phyloP scores from a whole-genome alignment of 2,888 invertebrate species.

The Lochmaea capreae region DNA sequence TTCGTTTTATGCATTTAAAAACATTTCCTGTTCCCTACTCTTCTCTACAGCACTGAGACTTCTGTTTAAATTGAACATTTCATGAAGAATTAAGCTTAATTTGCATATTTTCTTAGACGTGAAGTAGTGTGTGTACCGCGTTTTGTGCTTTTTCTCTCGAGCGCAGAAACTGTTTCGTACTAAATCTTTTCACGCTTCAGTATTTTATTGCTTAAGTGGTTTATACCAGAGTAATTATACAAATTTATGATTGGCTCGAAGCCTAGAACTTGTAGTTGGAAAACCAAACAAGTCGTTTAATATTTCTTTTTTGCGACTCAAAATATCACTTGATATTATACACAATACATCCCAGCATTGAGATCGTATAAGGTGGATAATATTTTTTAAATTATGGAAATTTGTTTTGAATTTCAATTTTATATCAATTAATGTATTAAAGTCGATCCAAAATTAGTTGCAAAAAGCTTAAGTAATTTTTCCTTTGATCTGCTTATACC shows the following conservation, averaged over 20 bases:
- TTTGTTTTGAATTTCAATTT: no score
- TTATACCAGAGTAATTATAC: conserved; percentile 52
- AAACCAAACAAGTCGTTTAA: conserved; percentile 34
- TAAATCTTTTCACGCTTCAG: conserved; percentile 51
- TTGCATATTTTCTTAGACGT: conserved; percentile 42
- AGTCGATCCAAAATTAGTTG: no score
- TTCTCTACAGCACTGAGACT: conserved; percentile 6
- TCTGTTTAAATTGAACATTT: conserved; percentile 43
- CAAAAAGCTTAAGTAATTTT: no score
- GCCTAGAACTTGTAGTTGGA: conserved; percentile 50
- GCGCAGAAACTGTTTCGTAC: conserved; percentile 43
- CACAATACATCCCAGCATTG: not conserved
- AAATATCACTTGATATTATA: conserved; percentile 32
- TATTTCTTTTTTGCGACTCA: conserved; percentile 28
- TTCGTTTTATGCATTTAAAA: not conserved
- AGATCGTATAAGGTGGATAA: not conserved
- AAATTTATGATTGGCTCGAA: conserved; percentile 55
- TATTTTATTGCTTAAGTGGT: conserved; percentile 52
- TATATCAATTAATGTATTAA: no score
- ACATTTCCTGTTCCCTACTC: not conserved
- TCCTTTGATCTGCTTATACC: no score
- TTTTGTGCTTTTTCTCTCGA: conserved; percentile 41
- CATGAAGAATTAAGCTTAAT: conserved; percentile 45
- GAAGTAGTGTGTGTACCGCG: conserved; percentile 39
- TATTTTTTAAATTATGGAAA: not conserved